Base-by-base conservation (phyloP, 2,888 invertebrate species). In the Ferdinandea cuprea region DNA sequence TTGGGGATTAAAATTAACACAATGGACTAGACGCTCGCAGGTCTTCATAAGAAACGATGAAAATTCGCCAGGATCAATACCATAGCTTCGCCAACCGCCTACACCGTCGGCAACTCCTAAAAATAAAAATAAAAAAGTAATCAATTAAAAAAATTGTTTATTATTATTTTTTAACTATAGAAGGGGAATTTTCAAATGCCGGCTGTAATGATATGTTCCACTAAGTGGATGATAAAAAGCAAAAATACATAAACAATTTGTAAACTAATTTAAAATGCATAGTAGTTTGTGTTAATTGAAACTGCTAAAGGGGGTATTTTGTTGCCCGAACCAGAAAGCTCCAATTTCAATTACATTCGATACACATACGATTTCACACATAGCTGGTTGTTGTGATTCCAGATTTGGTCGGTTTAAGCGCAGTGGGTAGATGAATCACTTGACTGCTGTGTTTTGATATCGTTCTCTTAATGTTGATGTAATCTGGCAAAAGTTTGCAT, bases 31-130 rank as follows among this genome's bases (percentile, higher is more conserved):
- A 86, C 97, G 94, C 91, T 98, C 98, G 90, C 99, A 99, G 30
- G 97, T 96, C 89, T 94, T 94, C 99, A 99, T 99, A 87, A 99
- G 92, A 89, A 97, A 96, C 85, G 95, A 94, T 7, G 99, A 98
- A 92, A 99, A 99, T 90, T 96, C 96, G 61, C 99, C 98, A 1
- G 99, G 99, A 92, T 99, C 99, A 86, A 99, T 96, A 61, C 99
- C 99, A 91, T 99, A 98, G 85, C 96, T 96, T 88, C 98, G 94
- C 99, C 99, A 99, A 61, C 99, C 99, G 69, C 99, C 99, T 66
- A 99, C 99, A 85, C 99, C 99, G 92, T 99, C 99, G 78, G 99
- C 99, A 87, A 99, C 98, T 89, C 99, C 99, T 98, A 89, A 7
- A 91, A 90, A 58, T 44, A 42, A 1, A 66, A 50, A 32, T n/a